phyloP scores from a whole-genome alignment of 92 coral and sea anemone genomes.

The Siderastrea siderea region DNA sequence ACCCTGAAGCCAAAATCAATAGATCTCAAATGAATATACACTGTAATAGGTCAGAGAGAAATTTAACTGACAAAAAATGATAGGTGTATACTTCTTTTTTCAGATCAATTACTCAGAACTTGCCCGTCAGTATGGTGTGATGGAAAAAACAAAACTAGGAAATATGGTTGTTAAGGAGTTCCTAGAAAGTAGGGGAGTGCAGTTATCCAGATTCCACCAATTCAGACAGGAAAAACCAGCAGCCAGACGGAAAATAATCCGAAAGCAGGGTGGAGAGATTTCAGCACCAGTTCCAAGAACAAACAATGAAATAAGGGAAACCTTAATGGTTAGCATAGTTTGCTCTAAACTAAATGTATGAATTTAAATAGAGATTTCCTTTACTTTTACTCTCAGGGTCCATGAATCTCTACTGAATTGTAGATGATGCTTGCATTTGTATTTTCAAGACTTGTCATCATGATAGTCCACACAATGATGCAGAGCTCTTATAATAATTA shows the following conservation, averaged over 20 bases:
- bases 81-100: background rate
- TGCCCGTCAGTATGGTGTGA: background rate
- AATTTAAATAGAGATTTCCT: constrained; percentile 9
- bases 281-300: too few species aligned
- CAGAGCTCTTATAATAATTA: background rate
- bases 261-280: constrained; percentile 20
- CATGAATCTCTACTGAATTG: too few species aligned
- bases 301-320: background rate
- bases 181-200: too few species aligned
- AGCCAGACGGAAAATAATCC: constrained; percentile 30
- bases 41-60: too few species aligned
- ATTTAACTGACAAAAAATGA: background rate
- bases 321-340: constrained; percentile 21
- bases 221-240: background rate
- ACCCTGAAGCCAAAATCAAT: background rate
- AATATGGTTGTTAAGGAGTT: too few species aligned
- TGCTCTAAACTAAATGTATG: background rate
- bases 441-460: background rate
- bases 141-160: constrained; percentile 29
- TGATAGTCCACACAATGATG: background rate
- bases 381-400: background rate
- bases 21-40: background rate
- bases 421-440: too few species aligned
- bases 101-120: constrained; percentile 36
- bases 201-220: too few species aligned